These are phyloP conservation scores for Nannoperca obscura DNA, from an alignment of 2,797 vertebrate genomes.

Conservation along the genomic window DNA sequence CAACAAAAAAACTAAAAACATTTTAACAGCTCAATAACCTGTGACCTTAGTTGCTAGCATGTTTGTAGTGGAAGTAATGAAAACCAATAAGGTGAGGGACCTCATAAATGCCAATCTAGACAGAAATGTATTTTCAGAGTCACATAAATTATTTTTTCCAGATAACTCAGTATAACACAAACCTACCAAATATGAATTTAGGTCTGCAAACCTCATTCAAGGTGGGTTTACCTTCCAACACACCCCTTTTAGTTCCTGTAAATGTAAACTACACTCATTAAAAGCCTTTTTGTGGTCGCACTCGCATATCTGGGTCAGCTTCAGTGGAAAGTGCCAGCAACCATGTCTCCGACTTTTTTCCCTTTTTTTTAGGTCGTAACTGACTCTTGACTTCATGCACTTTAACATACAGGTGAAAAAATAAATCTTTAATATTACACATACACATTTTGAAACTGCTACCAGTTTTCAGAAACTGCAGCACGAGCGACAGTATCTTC, in stretches of 20 bases:
- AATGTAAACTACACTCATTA: constrained; percentile 32
- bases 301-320: no score
- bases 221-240: constrained; percentile 22
- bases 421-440: background rate
- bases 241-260: constrained; percentile 40
- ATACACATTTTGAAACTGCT: background rate
- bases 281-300: constrained; percentile 42
- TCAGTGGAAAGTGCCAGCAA: no score
- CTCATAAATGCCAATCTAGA: background rate
- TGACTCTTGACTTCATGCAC: background rate
- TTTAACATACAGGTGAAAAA: background rate
- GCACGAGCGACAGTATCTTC: background rate
- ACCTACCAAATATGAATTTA: background rate
- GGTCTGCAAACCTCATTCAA: background rate
- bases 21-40: background rate
- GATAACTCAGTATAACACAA: background rate
- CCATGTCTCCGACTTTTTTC: background rate
- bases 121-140: background rate
- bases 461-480: background rate
- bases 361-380: background rate
- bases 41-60: no score
- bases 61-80: background rate
- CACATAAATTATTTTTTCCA: background rate
- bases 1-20: background rate
- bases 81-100: background rate